Evolutionary conservation across 2,797 vertebrate genomes (phyloP).

Genomic region (Crocodylus rhombifer): DNA sequence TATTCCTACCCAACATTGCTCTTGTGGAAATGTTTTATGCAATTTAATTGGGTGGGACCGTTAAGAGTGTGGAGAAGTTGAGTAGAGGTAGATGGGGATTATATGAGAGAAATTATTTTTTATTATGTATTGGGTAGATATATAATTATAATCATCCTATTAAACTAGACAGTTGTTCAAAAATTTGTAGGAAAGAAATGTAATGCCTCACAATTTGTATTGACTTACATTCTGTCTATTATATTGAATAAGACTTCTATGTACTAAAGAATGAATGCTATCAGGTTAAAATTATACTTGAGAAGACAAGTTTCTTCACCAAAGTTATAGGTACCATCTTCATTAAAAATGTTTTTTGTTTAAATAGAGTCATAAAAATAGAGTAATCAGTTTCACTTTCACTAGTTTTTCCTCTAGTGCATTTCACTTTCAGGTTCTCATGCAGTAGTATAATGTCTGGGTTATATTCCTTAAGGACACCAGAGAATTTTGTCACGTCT

Average conservation of each 20-base stretch:
- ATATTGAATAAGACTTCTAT: accelerated
- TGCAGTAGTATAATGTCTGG: neutral
- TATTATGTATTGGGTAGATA: neutral
- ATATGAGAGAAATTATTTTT: neutral
- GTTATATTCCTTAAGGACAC: too few species aligned
- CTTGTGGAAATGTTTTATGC: neutral
- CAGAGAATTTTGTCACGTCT: too few species aligned
- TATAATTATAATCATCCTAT: neutral
- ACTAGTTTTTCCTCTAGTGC: neutral
- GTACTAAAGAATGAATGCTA: neutral
- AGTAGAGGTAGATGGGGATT: neutral
- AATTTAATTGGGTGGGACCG: neutral
- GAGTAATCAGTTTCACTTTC: neutral
- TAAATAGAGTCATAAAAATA: neutral
- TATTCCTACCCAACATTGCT: neutral
- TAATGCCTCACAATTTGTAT: neutral
- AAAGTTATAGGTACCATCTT: neutral
- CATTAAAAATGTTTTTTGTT: neutral
- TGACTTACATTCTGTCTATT: neutral
- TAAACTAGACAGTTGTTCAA: neutral
- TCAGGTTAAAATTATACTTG: neutral
- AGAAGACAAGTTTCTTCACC: neutral
- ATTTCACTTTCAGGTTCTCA: neutral
- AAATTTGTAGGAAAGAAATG: neutral
- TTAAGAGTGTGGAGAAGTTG: neutral